Base-by-base conservation (phyloP, 2,797 vertebrate genomes). In the Phylloscopus collybita region DNA sequence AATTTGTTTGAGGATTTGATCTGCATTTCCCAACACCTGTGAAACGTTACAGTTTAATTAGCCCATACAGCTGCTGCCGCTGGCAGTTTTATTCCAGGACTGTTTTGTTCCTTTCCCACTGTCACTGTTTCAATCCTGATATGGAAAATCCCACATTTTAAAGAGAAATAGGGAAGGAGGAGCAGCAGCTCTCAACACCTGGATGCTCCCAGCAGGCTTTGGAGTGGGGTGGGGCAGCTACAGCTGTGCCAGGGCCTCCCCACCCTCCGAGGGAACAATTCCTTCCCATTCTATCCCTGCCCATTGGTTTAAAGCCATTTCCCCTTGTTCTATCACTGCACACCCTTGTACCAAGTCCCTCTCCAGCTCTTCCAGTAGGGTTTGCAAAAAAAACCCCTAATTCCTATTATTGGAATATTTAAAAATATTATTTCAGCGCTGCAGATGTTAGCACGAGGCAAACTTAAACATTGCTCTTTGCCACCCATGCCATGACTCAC, bases 1-100 rank as follows among this genome's bases (percentile, higher is more conserved):
- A 32, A 84, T 95, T 94, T 86, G 75, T 86, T 87, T 90, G 60
- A 91, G 83, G 70, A 71, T 74, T 27, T 65, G 74, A 74, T 61
- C 16, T 18, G 67, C 64, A 60, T 62, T 93, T 90, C 90, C 91
- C 66, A 81, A 57, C 81, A 96, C 88, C 90, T 96, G 91, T 64
- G 73, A 86, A 70, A 73, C 26, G 25, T 47, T 76, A 29, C 73
- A 50, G 67, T 93, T 96, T 94, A 96, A 93, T 83, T 88, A 71
- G 67, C 73, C 88, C 53, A 44, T 67, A 66, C 82, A 95, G 92
- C 91, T 93, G 95, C 91, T 3, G 13, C 51, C 67, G 54, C 6
- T 23, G 69, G 57, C 42, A 72, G 36, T 91, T 95, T 94, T 40
- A 91, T 93, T 89, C 72, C 73, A 93, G 64, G 32, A 70, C 61